These are phyloP conservation scores for Brachionus plicatilis DNA, from an alignment of 1,140 invertebrate genomes.

Conservation along the genomic window DNA sequence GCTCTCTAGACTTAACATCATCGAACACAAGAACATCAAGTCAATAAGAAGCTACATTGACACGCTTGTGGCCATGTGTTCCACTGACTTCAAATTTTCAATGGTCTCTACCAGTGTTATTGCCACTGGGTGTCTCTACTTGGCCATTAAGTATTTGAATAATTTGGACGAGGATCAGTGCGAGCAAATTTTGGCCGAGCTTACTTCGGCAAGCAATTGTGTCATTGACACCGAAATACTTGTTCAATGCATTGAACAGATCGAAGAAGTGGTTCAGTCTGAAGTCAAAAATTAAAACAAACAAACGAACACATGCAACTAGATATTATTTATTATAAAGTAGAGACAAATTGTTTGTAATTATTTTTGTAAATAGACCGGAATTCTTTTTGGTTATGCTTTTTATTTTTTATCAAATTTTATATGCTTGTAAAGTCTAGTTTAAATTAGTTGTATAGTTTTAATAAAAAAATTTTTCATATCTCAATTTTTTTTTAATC, in stretches of 20 bases:
- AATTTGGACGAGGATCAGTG: neutral
- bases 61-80: neutral
- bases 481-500: neutral
- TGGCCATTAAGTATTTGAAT: slow-evolving; percentile 28
- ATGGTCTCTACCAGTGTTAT: neutral
- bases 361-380: neutral
- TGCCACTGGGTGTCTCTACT: slow-evolving; percentile 20
- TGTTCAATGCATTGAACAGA: slow-evolving; percentile 10
- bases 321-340: neutral
- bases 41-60: neutral
- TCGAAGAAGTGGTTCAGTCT: neutral
- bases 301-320: neutral
- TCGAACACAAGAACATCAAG: slow-evolving; percentile 26
- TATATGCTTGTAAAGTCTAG: neutral
- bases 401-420: slow-evolving; percentile 5
- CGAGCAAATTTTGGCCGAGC: neutral
- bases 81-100: slow-evolving; percentile 29
- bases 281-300: neutral
- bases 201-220: neutral
- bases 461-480: neutral
- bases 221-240: slow-evolving; percentile 13
- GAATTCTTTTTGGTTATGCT: neutral
- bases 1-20: neutral
- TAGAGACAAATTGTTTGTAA: neutral
- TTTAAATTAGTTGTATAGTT: slow-evolving; percentile 17